Evolutionary conservation across 2,797 vertebrate species (phyloP), one percentile per base, ranked within the genome.

Genomic region (Rhynchotus rufescens): DNA sequence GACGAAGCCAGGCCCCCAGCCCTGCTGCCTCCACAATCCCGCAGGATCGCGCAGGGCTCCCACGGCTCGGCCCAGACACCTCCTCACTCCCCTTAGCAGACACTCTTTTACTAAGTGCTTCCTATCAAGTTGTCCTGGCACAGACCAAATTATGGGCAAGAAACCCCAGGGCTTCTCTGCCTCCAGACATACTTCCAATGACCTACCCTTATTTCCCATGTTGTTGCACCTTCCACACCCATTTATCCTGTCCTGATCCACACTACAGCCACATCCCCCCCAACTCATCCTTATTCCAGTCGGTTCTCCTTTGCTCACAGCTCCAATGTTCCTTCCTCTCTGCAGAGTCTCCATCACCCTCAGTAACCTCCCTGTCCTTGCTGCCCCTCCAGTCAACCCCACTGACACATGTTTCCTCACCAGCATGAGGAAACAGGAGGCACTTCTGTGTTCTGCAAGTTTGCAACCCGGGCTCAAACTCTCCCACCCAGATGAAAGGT

Each of bases 161-260:
- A 81, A 93, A 86, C 4, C 6, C 22, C 22, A 15, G 67, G n/a
- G 73, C 67, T 80, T 72, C 15, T 57, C 56, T 36, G n/a, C 30
- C 20, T 80, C 45, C 77, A 91, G 80, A 56, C 73, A 89, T 56
- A 44, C 68, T 73, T 94, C 80, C 54, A 59, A 12, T 6, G 66
- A 52, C 6, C 71, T n/a, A 21, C 36, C 36, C n/a, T 83, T 9
- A 30, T 13, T 25, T 69, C 36, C 54, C 16, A 7, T 9, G 26
- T 4, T 16, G 13, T 28, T 20, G 51, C 45, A 21, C 60, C 7
- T 47, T 82, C 30, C 14, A 3, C 14, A 45, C 10, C n/a, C 10
- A 4, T 32, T 44, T 68, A 66, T 78, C 26, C 65, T 75, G 49
- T 42, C 45, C 62, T 38, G 12, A 61, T 40, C 32, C 59, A 57